Evolutionary conservation across 2,113 vertebrate genomes (phyloP).

Genomic region (Gasterosteus aculeatus): DNA sequence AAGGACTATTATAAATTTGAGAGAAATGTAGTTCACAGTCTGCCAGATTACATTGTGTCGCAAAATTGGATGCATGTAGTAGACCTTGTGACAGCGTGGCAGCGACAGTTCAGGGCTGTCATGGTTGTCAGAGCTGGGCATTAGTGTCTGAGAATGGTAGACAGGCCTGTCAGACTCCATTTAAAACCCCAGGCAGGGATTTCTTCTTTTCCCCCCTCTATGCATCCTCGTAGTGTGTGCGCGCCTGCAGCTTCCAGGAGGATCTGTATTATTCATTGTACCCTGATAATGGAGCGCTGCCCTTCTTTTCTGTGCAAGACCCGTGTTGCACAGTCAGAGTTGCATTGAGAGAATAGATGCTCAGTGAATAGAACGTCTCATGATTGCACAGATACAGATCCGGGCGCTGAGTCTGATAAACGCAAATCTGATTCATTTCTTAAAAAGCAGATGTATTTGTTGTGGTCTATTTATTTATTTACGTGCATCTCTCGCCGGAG

Average conservation of each 20-base stretch:
- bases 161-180: conserved; percentile 56
- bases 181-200: conserved; percentile 48
- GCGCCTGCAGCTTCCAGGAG: conserved; percentile 40
- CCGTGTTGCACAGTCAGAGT: neutral
- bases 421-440: neutral
- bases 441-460: neutral
- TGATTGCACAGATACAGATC: neutral
- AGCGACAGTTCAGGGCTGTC: conserved; percentile 47
- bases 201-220: conserved; percentile 8
- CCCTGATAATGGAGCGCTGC: conserved; percentile 49
- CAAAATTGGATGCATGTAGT: conserved; percentile 39
- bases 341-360: conserved; percentile 2
- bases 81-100: conserved; percentile 34
- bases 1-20: conserved; percentile 3
- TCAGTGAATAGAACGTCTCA: neutral
- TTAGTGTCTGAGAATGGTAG: conserved; percentile 51
- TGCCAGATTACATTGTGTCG: conserved; percentile 26
- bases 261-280: conserved; percentile 67
- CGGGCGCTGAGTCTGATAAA: neutral
- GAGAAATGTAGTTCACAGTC: conserved; percentile 19
- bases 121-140: conserved; percentile 53
- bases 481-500: conserved; percentile 1
- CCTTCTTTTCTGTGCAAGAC: conserved; percentile 15
- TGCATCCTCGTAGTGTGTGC: neutral
- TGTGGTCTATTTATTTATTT: neutral